phyloP scores from a whole-genome alignment of 2,888 invertebrate genomes.

The Archaeoteleia sp. region DNA sequence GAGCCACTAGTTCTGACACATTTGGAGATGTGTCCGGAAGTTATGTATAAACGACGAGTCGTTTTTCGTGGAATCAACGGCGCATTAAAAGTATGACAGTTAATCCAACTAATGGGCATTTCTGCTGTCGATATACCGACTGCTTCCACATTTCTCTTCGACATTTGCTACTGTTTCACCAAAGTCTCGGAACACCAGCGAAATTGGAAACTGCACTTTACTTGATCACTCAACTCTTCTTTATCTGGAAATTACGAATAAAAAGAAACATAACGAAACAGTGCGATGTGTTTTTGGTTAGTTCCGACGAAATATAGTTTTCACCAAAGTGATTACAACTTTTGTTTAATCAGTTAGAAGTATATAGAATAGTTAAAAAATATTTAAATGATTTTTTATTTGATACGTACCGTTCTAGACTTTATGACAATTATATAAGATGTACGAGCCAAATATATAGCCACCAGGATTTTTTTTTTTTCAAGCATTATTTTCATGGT shows the following conservation, averaged over 20 bases:
- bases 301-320: too few species aligned
- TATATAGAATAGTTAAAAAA: too few species aligned
- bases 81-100: constrained; percentile 61
- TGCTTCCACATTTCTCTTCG: constrained; percentile 47
- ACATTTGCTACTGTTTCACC: constrained; percentile 42
- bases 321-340: too few species aligned
- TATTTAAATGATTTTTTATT: too few species aligned
- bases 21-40: constrained; percentile 45
- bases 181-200: constrained; percentile 33
- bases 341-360: too few species aligned
- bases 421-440: too few species aligned
- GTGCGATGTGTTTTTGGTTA: not conserved
- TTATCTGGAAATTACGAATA: constrained; percentile 38
- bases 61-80: constrained; percentile 55
- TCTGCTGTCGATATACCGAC: constrained; percentile 56
- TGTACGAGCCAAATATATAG: too few species aligned
- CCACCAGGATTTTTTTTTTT: too few species aligned
- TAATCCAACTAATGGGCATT: constrained; percentile 68
- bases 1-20: constrained; percentile 39
- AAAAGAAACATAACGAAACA: constrained; percentile 27
- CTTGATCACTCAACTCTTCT: constrained; percentile 65
- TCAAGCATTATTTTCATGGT: too few species aligned
- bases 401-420: too few species aligned
- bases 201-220: constrained; percentile 68
- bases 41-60: constrained; percentile 47